Base-by-base conservation (phyloP, 2,888 invertebrate species). In the Tachina fera region DNA sequence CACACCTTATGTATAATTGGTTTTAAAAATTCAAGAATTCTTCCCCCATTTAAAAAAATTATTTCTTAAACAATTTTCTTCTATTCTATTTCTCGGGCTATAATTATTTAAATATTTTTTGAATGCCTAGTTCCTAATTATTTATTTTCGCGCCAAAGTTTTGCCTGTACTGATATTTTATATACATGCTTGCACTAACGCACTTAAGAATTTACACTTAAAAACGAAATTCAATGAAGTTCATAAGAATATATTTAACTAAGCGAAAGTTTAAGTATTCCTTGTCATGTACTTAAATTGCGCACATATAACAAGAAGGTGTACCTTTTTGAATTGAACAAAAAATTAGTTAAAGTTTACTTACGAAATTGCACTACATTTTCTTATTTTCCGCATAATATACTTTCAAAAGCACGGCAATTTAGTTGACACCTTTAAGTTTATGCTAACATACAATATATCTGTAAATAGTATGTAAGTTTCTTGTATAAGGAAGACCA, bases 381-480 rank as follows among this genome's bases (percentile, higher is more conserved):
- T 72, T 76, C 60, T 53, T 76, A 84, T 90, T 90, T 90, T 90
- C 88, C 89, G 90, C 90, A 89, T 90, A 91, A 91, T 90, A 89
- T 90, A 90, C 89, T 90, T 90, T 88, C 88, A 87, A 89, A 90
- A 90, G 90, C 88, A 88, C 88, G 88, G 90, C 89, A 90, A 91
- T 91, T 91, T 90, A 89, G 89, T 88, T 91, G 90, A 90, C 88
- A 84, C 84, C 76, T 76, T 81, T 67, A 80, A 60, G 31, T 80
- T 74, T 61, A 49, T 70, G 45, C 51, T 61, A 53, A 41, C 53
- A 65, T 72, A 14, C 9, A 67, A 49, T 72, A 61, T 41, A 16
- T 9, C 22, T 47, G 10, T 51, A 31, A 63, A 39, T 72, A 60
- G 13, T 39, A 31, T 41, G 6, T 9, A 61, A 74, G 41, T 22